Evolutionary conservation across 1,140 invertebrate genomes (phyloP).

Genomic region (Zaprionus taronus): DNA sequence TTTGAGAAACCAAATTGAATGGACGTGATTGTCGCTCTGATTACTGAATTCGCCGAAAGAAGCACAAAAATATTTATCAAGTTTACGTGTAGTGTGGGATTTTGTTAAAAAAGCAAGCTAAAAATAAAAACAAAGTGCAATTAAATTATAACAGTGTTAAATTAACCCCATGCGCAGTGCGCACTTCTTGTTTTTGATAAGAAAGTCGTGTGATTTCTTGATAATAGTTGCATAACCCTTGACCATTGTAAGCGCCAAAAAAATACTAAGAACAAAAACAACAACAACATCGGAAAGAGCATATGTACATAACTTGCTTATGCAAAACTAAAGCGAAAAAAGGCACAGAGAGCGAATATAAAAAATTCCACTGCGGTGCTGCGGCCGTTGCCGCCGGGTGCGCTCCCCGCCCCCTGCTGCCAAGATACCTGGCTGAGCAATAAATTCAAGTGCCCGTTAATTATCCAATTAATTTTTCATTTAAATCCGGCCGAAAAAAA

Average conservation of each 20-base stretch:
- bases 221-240: conserved; percentile 48
- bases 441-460: conserved; percentile 68
- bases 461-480: conserved; percentile 18
- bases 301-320: conserved; percentile 23
- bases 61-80: conserved; percentile 42
- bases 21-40: conserved; percentile 25
- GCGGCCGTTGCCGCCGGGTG: conserved; percentile 44
- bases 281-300: conserved; percentile 2
- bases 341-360: conserved; percentile 18
- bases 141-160: conserved; percentile 1
- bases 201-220: conserved; percentile 30
- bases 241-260: conserved; percentile 51
- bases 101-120: conserved; percentile 1
- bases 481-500: neutral
- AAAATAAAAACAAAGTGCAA: conserved; percentile 17
- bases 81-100: conserved; percentile 7
- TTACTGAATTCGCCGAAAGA: conserved; percentile 43
- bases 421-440: conserved; percentile 5
- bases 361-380: conserved; percentile 45
- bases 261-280: conserved; percentile 30
- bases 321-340: conserved; percentile 37
- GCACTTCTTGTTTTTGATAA: conserved; percentile 27
- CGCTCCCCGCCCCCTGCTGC: conserved; percentile 9
- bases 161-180: conserved; percentile 7
- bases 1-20: conserved; percentile 28